Percentiles rank a stretch among this genome's conserved stretches.
These are phyloP conservation scores for Synaphobranchus kaupii DNA, from an alignment of 2,797 vertebrate species.

Conservation along the genomic window DNA sequence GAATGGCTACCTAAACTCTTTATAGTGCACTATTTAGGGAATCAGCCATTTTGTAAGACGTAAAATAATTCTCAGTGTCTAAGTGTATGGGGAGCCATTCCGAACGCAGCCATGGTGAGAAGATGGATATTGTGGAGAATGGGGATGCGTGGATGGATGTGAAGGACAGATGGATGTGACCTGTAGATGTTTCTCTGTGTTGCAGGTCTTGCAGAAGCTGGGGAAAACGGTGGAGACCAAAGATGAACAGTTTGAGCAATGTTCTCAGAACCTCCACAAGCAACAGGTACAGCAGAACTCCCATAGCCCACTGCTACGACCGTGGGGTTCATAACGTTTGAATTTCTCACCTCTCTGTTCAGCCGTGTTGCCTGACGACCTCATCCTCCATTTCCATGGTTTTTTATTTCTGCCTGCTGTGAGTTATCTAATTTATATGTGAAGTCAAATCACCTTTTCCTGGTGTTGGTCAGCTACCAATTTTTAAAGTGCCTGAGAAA, in stretches of 20 bases:
- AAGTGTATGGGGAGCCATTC: no score
- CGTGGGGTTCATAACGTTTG: neutral
- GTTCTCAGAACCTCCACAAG: slow-evolving; percentile 74
- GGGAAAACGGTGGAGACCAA: slow-evolving; percentile 88
- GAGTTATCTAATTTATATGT: neutral
- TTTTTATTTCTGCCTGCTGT: neutral
- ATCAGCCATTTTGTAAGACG: no score
- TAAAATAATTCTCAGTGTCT: no score
- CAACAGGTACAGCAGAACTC: slow-evolving; percentile 80
- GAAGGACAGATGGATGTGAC: slow-evolving; percentile 1
- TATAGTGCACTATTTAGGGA: no score
- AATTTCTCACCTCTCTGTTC: neutral
- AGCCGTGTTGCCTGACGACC: neutral
- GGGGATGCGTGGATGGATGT: slow-evolving; percentile 4
- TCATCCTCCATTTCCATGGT: neutral
- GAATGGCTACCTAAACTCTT: no score
- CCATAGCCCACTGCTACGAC: neutral
- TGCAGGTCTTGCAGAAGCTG: slow-evolving; percentile 88
- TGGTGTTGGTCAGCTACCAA: neutral
- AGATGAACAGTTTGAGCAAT: slow-evolving; percentile 86
- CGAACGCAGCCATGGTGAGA: neutral
- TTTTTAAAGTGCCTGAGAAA: neutral
- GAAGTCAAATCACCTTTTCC: neutral
- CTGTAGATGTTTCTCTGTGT: slow-evolving; percentile 22
- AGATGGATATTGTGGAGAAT: neutral